Percentiles rank a stretch among this genome's conserved stretches.
These are phyloP conservation scores for Solenopsis invicta DNA, from an alignment of 1,140 invertebrate species.

Conservation along the genomic window DNA sequence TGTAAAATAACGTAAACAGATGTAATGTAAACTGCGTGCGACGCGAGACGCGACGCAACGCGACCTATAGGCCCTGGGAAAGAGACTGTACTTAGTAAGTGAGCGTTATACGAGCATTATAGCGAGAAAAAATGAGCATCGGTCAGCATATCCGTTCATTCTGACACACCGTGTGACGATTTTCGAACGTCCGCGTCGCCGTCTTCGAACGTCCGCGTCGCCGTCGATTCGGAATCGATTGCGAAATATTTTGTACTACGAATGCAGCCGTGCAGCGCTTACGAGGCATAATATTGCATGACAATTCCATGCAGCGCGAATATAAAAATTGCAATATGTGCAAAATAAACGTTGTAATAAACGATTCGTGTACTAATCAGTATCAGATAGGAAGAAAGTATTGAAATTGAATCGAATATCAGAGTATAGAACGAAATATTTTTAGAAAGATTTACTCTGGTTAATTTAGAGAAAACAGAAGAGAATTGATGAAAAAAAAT, in stretches of 20 bases:
- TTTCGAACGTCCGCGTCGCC: too few relatives aligned
- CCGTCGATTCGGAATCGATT: conserved; percentile 22
- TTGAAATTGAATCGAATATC: not conserved
- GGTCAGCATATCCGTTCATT: conserved; percentile 24
- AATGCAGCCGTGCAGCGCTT: not conserved
- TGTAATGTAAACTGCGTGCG: conserved; percentile 63
- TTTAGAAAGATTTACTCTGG: not conserved
- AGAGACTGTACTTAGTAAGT: conserved; percentile 31
- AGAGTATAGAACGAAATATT: not conserved
- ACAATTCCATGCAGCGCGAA: not conserved
- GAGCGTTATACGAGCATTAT: conserved; percentile 26
- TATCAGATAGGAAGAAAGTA: not conserved
- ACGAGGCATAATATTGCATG: not conserved
- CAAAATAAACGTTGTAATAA: not conserved
- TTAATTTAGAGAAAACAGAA: not conserved
- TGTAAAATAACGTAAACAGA: conserved; percentile 78
- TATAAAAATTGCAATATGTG: not conserved
- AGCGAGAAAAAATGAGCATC: conserved; percentile 59
- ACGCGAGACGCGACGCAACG: too few relatives aligned
- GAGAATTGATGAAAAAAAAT: not conserved
- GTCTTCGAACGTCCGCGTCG: too few relatives aligned
- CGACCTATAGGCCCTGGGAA: conserved; percentile 73
- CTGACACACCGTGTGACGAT: not conserved
- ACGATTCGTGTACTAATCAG: not conserved
- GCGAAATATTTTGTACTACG: not conserved